These are phyloP conservation scores for Nannoperca obscura DNA, from an alignment of 2,797 vertebrate genomes.

Conservation along the genomic window DNA sequence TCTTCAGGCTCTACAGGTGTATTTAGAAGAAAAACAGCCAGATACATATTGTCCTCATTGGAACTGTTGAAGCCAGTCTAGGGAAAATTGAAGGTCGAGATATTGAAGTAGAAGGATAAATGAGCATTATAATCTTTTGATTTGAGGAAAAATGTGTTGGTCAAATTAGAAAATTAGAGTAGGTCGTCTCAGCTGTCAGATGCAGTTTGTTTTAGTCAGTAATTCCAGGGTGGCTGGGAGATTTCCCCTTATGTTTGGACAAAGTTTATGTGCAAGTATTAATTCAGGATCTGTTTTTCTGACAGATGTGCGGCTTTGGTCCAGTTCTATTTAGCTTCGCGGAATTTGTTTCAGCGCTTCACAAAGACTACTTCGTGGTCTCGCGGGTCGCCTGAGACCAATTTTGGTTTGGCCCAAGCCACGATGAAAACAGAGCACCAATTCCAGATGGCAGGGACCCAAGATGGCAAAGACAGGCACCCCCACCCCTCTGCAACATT, in stretches of 20 bases:
- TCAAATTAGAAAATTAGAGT: slow-evolving; percentile 35
- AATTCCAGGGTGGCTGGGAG: slow-evolving; percentile 43
- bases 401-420: slow-evolving; percentile 81
- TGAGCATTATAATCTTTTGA: slow-evolving; percentile 27
- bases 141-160: slow-evolving; percentile 23
- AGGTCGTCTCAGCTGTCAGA: slow-evolving; percentile 22
- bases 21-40: neutral
- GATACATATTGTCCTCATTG: neutral
- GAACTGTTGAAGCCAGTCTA: slow-evolving; percentile 10
- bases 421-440: slow-evolving; percentile 71
- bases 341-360: slow-evolving; percentile 75
- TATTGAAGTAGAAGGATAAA: slow-evolving; percentile 30
- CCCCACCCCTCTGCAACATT: slow-evolving; percentile 52
- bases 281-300: slow-evolving; percentile 60
- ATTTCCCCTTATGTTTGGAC: slow-evolving; percentile 58
- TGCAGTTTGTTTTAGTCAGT: slow-evolving; percentile 46
- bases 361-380: slow-evolving; percentile 76
- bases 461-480: slow-evolving; percentile 70
- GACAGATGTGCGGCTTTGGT: slow-evolving; percentile 71
- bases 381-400: slow-evolving; percentile 79
- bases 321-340: slow-evolving; percentile 72
- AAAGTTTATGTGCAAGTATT: slow-evolving; percentile 50
- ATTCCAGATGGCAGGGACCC: slow-evolving; percentile 73
- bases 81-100: slow-evolving; percentile 13
- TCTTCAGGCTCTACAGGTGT: neutral